Percentiles rank a stretch among this genome's conserved stretches.
These are phyloP conservation scores for Hyalella azteca DNA, from an alignment of 2,888 invertebrate genomes.

Conservation along the genomic window DNA sequence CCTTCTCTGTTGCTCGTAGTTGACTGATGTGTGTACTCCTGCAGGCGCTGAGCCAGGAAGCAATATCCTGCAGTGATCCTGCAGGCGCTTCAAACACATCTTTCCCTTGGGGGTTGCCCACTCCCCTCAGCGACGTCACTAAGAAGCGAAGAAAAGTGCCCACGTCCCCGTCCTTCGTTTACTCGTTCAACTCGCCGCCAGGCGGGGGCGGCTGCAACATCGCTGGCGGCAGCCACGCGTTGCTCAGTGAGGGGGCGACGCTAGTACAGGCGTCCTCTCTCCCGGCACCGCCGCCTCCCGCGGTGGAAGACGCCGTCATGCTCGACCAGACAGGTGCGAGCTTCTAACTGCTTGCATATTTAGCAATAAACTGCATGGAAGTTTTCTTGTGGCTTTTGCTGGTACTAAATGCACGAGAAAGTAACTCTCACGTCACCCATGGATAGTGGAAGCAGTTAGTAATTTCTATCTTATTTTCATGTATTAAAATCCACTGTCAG, in stretches of 20 bases:
- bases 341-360: too few species aligned
- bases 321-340: background rate
- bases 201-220: background rate
- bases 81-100: slow-evolving; percentile 38
- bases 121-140: slow-evolving; percentile 57
- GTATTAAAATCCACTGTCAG: too few species aligned
- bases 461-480: too few species aligned
- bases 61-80: slow-evolving; percentile 41
- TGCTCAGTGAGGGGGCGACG: background rate
- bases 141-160: slow-evolving; percentile 62
- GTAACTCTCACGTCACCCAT: too few species aligned
- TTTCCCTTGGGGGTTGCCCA: slow-evolving; percentile 53
- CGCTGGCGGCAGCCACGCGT: background rate
- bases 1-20: too few species aligned
- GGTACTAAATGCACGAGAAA: too few species aligned
- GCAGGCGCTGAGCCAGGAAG: background rate
- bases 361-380: too few species aligned
- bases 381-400: too few species aligned
- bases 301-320: slow-evolving; percentile 2
- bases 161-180: slow-evolving; percentile 43
- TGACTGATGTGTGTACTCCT: too few species aligned
- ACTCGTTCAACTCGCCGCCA: background rate
- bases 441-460: too few species aligned
- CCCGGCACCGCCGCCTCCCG: background rate
- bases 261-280: background rate